Base-by-base conservation (phyloP, 2,888 invertebrate genomes). In the Ypsolopha scabrella region DNA sequence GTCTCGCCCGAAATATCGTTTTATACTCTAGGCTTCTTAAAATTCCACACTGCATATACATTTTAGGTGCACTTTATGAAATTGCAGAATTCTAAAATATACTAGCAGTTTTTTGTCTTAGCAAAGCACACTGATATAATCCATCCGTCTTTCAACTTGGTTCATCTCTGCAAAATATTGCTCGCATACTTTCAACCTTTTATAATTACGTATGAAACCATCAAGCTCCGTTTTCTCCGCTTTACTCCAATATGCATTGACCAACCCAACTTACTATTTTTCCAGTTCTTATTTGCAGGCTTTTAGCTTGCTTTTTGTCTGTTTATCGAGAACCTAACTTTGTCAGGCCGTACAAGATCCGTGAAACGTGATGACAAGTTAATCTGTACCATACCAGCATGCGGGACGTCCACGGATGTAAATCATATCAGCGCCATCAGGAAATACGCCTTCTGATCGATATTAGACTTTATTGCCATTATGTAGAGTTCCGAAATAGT, bases 361-460 rank as follows among this genome's bases (percentile, higher is more conserved):
- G 53, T 53, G 50, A 34, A 47, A 47, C 11, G 14, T 37, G 47
- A 35, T 50, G 53, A 52, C 50, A 51, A 48, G 46, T 53, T 53
- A 53, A 53, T 53, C 53, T 50, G 41, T 48, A 34, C 35, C 14
- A 13, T 39, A 45, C 46, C 49, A 48, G 47, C 9, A 48, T 39
- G 49, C 35, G 49, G 39, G n/a, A 14, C 14, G 47, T 37, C 43
- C 13, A 33, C 24, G 33, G 11, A 49, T 41, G 49, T 49, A 41
- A 49, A 49, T 39, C 41, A 49, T 41, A 49, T 49, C 49, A 39
- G 33, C 41, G 46, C 39, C 49, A 11, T 24, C 24, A 24, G 24
- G 24, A 24, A 24, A 24, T 24, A 3, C 24, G 24, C 24, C 4
- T 2, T 24, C 24, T 24, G 24, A 3, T 24, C 24, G 24, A 24